Conservation (phyloP, 1,140 invertebrate species). For the Stegodyphus mimosarum region DNA sequence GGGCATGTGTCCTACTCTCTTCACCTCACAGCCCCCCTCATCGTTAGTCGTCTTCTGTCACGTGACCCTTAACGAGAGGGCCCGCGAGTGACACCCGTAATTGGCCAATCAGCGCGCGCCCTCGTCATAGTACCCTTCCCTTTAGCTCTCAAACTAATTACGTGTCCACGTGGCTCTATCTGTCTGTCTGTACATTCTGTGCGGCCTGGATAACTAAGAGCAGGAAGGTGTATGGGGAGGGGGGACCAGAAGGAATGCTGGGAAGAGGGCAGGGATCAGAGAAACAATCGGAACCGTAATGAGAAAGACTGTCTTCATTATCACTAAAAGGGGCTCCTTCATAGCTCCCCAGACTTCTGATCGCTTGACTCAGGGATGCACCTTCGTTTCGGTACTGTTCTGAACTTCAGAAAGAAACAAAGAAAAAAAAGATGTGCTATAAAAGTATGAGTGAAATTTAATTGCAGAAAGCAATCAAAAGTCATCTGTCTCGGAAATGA, state of each 20-base stretch:
- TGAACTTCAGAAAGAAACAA: too few species aligned
- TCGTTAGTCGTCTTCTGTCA: conserved; percentile 52
- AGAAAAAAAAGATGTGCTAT: too few species aligned
- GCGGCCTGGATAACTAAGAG: conserved; percentile 36
- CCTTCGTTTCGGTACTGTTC: too few species aligned
- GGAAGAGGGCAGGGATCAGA: conserved; percentile 24
- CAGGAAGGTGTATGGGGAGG: background rate
- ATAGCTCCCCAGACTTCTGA: too few species aligned
- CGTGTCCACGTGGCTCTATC: conserved; percentile 23
- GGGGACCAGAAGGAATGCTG: background rate
- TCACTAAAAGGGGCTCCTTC: too few species aligned
- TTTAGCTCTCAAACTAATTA: conserved; percentile 44
- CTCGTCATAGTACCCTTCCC: conserved; percentile 43
- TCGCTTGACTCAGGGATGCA: too few species aligned
- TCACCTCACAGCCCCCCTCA: conserved; percentile 5
- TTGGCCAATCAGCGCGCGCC: conserved; percentile 53
- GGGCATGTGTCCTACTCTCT: background rate
- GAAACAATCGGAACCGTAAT: conserved; percentile 50
- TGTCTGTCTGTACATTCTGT: background rate
- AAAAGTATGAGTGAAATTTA: too few species aligned
- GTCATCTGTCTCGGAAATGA: too few species aligned
- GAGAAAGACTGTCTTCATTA: conserved; percentile 13
- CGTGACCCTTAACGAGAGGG: conserved; percentile 58
- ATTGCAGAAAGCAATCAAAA: too few species aligned
- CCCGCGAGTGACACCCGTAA: conserved; percentile 60